Evolutionary conservation across 2,888 invertebrate species (phyloP), one percentile per base, ranked within the genome.

Genomic region (Unio delphinus): DNA sequence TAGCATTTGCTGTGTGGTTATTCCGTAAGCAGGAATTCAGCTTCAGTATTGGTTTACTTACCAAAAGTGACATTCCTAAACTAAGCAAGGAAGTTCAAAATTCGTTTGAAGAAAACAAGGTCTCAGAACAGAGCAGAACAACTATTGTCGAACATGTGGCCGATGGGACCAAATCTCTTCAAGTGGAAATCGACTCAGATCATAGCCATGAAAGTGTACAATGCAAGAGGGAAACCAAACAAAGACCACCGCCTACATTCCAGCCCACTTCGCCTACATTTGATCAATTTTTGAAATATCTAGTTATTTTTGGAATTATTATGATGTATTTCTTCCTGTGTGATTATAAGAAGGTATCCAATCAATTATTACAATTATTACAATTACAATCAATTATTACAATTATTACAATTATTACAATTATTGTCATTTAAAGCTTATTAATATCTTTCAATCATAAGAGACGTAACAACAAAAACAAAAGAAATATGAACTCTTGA

Each of bases 261-360:
- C 57, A 26, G 26, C 59, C 61, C 30, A 65, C 74, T 6, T 68
- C 75, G 15, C 79, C 80, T 17, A 70, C 75, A 0, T 67, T 81
- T 11, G 76, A 81, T 45, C 71, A 77, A 54, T 72, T 81, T 34
- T 64, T 86, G 56, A 61, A 61, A 54, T 64, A 71, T 30, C 70
- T 80, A 4, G 62, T 77, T 3, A 34, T 80, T 7, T 81, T 86
- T 64, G 83, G 84, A 8, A 30, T 70, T 20, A 73, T 84, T 23
- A 72, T 86, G 80, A 45, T 81, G 20, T 80, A 73, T 62, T 86
- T 83, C 75, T 84, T 72, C 61, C 64, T 84, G 2, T 81, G 79
- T 57, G 85, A 86, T 58, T 84, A 84, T 65, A 69, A 68, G n/a
- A 86, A 86, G 83, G 85, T 86, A 64, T 65, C 78, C 59, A 26